Percentiles rank a stretch among this genome's conserved stretches.
These are phyloP conservation scores for Polymixis lichenea DNA, from an alignment of 2,888 invertebrate genomes.

Conservation along the genomic window DNA sequence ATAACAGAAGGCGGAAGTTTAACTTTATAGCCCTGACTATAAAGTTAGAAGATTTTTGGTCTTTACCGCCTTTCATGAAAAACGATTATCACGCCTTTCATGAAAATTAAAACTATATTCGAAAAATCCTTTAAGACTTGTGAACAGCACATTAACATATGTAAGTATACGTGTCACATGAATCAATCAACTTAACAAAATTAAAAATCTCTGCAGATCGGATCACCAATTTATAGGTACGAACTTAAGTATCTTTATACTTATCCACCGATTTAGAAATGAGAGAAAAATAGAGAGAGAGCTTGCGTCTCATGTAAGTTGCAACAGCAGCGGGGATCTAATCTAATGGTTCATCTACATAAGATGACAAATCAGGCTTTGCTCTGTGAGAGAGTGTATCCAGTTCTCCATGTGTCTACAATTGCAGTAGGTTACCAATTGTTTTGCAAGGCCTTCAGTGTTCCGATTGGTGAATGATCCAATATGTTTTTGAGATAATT, in stretches of 20 bases:
- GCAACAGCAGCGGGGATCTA: constrained; percentile 36
- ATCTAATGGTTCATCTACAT: constrained; percentile 53
- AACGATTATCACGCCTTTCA: neutral
- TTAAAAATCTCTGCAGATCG: neutral
- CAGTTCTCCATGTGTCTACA: constrained; percentile 11
- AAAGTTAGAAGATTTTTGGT: neutral
- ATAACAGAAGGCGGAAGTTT: constrained; percentile 1
- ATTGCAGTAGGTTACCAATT: constrained; percentile 10
- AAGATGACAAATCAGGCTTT: constrained; percentile 56
- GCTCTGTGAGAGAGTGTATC: constrained; percentile 18
- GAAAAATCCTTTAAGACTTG: neutral
- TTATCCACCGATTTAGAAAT: constrained; percentile 20
- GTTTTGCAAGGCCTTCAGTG: constrained; percentile 7
- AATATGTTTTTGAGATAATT: neutral
- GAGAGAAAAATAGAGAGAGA: constrained; percentile 12
- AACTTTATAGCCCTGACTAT: neutral
- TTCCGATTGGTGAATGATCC: neutral
- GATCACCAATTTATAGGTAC: neutral
- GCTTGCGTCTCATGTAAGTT: constrained; percentile 44
- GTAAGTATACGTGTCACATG: neutral
- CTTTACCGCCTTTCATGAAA: neutral
- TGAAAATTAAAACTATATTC: neutral
- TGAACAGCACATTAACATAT: neutral
- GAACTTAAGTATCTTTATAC: constrained; percentile 4
- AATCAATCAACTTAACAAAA: neutral